Percentiles rank a stretch among this genome's conserved stretches.
phyloP scores from a whole-genome alignment of 53 echinoderm and acorn worm species.

The Echinometra lucunter region DNA sequence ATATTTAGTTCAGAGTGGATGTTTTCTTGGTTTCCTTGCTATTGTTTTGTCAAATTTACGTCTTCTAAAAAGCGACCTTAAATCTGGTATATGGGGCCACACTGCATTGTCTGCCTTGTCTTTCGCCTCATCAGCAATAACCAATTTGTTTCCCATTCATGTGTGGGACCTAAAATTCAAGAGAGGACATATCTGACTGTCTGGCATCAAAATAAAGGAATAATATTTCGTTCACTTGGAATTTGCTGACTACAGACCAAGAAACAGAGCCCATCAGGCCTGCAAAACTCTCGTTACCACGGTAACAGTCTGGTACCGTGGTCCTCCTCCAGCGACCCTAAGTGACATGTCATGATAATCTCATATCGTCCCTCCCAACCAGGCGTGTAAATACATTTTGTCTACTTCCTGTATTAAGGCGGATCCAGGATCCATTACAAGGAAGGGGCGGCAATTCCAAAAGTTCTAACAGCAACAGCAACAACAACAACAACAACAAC shows the following conservation, averaged over 20 bases:
- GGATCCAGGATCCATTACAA: no score
- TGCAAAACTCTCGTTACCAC: background rate
- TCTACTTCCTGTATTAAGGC: no score
- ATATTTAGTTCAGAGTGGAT: no score
- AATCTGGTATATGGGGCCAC: background rate
- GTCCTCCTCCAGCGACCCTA: background rate
- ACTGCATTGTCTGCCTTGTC: background rate
- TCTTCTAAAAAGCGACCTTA: background rate
- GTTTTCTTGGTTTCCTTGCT: background rate
- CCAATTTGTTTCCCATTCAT: background rate
- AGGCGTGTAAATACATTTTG: background rate
- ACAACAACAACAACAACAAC: no score
- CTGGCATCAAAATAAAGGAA: background rate
- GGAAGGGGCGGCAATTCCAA: no score
- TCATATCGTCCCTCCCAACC: background rate
- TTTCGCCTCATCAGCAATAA: background rate
- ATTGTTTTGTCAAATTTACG: background rate
- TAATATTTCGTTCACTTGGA: background rate
- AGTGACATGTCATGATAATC: background rate
- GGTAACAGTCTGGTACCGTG: background rate
- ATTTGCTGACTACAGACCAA: background rate
- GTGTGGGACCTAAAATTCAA: no score
- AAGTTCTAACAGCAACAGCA: no score
- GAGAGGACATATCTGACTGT: background rate
- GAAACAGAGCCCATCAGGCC: background rate